Conservation (phyloP, 1,140 invertebrate species). For the Lepidotrigona ventralis region DNA sequence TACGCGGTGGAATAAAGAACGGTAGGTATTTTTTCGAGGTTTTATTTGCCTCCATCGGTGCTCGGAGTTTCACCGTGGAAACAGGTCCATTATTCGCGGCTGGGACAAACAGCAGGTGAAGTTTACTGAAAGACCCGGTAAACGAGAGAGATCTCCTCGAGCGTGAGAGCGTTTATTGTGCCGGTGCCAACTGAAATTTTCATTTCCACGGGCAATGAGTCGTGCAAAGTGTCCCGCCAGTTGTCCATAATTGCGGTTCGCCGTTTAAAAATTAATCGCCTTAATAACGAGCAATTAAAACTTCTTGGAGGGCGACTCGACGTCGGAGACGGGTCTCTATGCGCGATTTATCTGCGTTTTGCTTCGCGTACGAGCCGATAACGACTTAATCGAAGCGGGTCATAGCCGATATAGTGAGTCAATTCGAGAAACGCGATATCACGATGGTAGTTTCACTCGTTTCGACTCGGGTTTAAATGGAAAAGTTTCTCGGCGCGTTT, state of each 20-base stretch:
- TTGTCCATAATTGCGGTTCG: conserved; percentile 19
- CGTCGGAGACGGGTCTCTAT: neutral
- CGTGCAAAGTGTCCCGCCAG: conserved; percentile 14
- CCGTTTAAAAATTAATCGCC: neutral
- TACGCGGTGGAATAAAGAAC: neutral
- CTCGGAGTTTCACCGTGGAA: neutral
- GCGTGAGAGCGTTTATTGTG: neutral
- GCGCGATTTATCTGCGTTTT: neutral
- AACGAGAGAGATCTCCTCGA: neutral
- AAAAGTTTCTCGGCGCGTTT: neutral
- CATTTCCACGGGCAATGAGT: conserved; percentile 29
- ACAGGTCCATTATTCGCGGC: neutral
- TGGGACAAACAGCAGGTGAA: neutral
- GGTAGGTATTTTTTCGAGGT: neutral
- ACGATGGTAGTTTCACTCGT: neutral
- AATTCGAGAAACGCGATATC: neutral
- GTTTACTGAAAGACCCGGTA: neutral
- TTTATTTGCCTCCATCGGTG: neutral
- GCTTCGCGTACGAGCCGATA: neutral
- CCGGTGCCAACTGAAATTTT: neutral
- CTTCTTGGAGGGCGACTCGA: neutral
- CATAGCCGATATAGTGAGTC: neutral
- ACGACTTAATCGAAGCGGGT: neutral
- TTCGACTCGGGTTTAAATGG: neutral
- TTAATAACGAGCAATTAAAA: conserved; percentile 33